Evolutionary conservation across 2,797 vertebrate genomes (phyloP), one percentile per base, ranked within the genome.

Genomic region (Vultur gryphus): DNA sequence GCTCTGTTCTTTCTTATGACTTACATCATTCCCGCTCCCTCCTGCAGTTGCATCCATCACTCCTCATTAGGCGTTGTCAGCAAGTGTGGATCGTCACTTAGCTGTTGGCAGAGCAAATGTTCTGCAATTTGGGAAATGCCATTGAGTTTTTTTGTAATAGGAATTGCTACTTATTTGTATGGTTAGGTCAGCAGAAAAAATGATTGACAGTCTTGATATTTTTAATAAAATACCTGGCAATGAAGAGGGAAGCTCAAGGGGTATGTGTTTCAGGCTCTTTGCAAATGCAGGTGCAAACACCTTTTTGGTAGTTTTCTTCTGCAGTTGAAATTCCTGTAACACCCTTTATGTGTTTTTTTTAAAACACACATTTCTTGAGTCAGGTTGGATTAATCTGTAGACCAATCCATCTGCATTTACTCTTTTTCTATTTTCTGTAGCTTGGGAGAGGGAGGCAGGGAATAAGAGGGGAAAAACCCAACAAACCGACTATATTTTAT

Each of bases 61-160:
- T 94, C 78, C 79, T 96, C 78, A 29, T 92, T 94, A 95, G 84
- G 66, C 82, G 37, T 93, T 93, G 86, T 95, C 73, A 78, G 73
- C 77, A 66, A 89, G 84, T 3, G 2, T 75, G 57, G 75, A 52
- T 92, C 0, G 2, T 87, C 92, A 64, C 93, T 94, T 92, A 51
- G 59, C 92, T 95, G 87, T 65, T 96, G 93, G 89, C 85, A 94
- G 79, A 88, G 91, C 65, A 64, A 94, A 88, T 58, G 54, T 73
- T 90, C 89, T 48, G 52, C 76, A 75, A 23, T 95, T 93, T 87
- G 89, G 87, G 84, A 94, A 87, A 75, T 83, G 84, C 81, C 23
- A 19, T 29, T 69, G 84, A 91, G 69, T 35, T 51, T 92, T 93
- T 89, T 96, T 31, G 6, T 87, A 48, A 48, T 72, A 66, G 51